Evolutionary conservation across 2,888 invertebrate genomes (phyloP), one percentile per base, ranked within the genome.

Genomic region (Steromphala cineraria): DNA sequence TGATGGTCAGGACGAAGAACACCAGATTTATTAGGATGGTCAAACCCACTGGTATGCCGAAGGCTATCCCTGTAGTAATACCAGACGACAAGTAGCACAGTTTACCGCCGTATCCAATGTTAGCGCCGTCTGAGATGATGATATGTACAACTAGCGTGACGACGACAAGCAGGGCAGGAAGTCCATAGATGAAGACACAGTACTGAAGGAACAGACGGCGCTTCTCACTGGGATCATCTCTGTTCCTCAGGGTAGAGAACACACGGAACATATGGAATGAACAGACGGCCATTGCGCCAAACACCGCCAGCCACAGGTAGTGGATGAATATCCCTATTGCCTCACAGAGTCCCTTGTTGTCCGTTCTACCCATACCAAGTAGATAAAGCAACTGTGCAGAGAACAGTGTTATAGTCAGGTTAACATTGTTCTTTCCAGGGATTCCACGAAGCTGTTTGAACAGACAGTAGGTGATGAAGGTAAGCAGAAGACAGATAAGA

Each of bases 351-450:
- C 79, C 80, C 0, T 56, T 31, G 36, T 21, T 53, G 55, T 79
- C 76, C 3, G 83, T 80, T 24, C 71, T 55, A 1, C 79, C 78
- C 0, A 81, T 71, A 3, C 81, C 82, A 13, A 79, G 75, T 15
- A 84, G 62, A 56, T 83, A 84, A 13, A 84, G 36, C 13, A 81
- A 36, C 53, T 84, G 85, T 8, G 83, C 82, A 5, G 80, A 36
- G 74, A 85, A 84, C 7, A 85, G 75, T 0, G 79, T 19, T 36
- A 80, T 19, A 0, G 80, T 40, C 31, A 85, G 75, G 55, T 80
- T 82, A 80, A 87, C 85, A 80, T 84, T 84, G 79, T 84, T 86
- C 53, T 82, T 81, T 7, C 87, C 86, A 0, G 86, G 84, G 0
- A 84, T 81, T 0, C 83, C 81, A 13, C 86, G 75, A 55, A 87